Evolutionary conservation across 2,797 vertebrate genomes (phyloP).

Genomic region (Anas georgica): DNA sequence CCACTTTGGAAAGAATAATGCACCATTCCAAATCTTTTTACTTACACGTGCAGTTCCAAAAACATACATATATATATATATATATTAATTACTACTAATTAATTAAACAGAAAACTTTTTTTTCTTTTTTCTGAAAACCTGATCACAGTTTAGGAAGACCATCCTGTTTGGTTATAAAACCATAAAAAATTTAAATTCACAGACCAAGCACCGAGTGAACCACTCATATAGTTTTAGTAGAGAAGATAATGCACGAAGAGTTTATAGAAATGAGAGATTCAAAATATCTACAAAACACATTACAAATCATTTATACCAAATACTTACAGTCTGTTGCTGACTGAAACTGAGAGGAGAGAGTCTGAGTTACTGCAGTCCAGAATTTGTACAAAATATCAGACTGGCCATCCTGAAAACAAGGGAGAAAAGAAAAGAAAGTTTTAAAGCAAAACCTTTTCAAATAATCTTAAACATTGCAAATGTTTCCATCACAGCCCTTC

Average conservation of each 20-base stretch:
- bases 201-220: neutral
- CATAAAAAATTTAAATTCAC: neutral
- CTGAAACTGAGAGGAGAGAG: slow-evolving; percentile 89
- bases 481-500: neutral
- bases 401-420: slow-evolving; percentile 85
- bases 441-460: neutral
- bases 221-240: neutral
- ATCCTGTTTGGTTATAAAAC: neutral
- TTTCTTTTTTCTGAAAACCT: neutral
- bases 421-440: slow-evolving; percentile 7
- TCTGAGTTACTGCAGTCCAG: slow-evolving; percentile 90
- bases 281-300: neutral
- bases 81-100: neutral
- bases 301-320: neutral
- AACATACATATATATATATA: neutral
- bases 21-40: neutral
- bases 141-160: neutral
- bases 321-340: slow-evolving; percentile 89
- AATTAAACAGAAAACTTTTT: neutral
- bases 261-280: neutral
- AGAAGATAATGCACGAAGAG: neutral
- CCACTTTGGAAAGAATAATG: neutral
- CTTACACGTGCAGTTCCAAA: neutral
- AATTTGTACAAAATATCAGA: slow-evolving; percentile 91
- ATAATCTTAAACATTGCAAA: neutral